Conservation (phyloP, 2,888 invertebrate genomes). For the Plutella xylostella region DNA sequence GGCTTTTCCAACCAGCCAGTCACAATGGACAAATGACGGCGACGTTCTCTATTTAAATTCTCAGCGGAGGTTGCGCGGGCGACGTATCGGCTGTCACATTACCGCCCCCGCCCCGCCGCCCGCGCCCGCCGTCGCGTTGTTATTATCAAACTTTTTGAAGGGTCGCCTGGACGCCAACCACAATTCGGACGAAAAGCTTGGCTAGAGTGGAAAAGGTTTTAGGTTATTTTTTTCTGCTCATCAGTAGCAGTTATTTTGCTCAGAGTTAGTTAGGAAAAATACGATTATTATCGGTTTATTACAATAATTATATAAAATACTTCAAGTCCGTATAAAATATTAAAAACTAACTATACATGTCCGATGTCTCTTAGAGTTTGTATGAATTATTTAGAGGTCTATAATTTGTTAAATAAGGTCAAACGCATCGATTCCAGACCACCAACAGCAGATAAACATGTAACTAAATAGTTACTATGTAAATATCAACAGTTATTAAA, state of each 20-base stretch:
- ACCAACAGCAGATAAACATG: no score
- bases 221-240: no score
- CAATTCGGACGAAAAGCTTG: constrained; percentile 3
- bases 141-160: constrained; percentile 69
- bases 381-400: no score
- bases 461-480: no score
- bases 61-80: constrained; percentile 37
- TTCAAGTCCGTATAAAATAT: neutral
- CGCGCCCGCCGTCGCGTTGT: constrained; percentile 26
- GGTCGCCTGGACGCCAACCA: constrained; percentile 44
- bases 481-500: no score
- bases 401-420: no score
- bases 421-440: no score
- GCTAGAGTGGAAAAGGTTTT: constrained; percentile 1
- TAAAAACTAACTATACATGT: no score
- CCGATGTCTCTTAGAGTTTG: no score
- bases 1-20: no score
- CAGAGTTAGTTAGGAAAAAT: neutral
- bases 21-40: constrained; percentile 28
- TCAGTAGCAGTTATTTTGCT: no score
- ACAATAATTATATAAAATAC: neutral
- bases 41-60: constrained; percentile 46
- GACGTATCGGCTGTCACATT: constrained; percentile 71
- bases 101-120: constrained; percentile 35
- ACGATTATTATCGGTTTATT: neutral